Evolutionary conservation across 2,797 vertebrate genomes (phyloP), one percentile per base, ranked within the genome.

Genomic region (Periophthalmus magnuspinnatus): DNA sequence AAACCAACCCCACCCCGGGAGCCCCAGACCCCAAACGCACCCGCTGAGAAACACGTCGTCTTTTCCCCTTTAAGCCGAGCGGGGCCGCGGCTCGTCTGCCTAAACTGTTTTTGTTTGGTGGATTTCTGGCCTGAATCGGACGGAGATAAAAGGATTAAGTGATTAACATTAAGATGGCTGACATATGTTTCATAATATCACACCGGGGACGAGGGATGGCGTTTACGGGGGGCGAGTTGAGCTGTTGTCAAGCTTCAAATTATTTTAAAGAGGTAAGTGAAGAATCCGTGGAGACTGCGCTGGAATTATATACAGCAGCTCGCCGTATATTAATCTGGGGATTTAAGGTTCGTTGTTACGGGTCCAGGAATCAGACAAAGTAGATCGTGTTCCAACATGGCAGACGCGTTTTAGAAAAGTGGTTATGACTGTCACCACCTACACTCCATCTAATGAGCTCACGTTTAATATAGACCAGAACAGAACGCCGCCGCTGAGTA

Each of bases 131-230:
- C 71, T 86, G 90, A 88, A 89, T 90, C 67, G 21, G 85, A 88
- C 83, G 90, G 72, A 91, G 90, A 92, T 92, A 93, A 93, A 92
- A 81, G 91, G 91, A 93, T 93, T 92, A 93, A 80, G 73, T 59
- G 89, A 92, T 91, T 92, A 92, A 90, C 84, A 81, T 89, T 86
- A 81, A 84, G 88, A 86, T 88, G 84, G 28, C 82, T 88, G 88
- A 92, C 88, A 86, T 87, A 91, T 66, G 78, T 81, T 80, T 87
- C 89, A 85, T 90, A 73, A 90, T 90, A 88, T 90, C 84, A 82
- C 87, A 88, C 87, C 78, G 67, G 77, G 84, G 77, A 82, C 13
- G 0, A 48, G 62, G 69, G 70, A 11, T 3, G 70, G 13, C 6
- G 67, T 66, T 57, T 59, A 48, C 57, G 22, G 65, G 65, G n/a